phyloP scores from a whole-genome alignment of 2,113 vertebrate genomes.

The Muntiacus muntjak region DNA sequence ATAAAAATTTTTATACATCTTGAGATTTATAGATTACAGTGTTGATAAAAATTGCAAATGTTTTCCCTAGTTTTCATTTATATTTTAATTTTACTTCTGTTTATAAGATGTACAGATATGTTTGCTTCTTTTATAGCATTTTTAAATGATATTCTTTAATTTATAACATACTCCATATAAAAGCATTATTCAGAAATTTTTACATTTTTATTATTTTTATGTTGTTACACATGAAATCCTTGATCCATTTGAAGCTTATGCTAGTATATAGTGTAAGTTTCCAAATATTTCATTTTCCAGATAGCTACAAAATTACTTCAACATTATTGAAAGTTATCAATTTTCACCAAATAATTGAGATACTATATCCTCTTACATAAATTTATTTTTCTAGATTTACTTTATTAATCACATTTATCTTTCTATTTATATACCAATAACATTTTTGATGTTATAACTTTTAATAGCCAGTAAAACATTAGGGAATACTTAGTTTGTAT shows the following conservation, averaged over 20 bases:
- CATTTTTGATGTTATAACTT: not conserved
- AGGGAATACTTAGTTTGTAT: not conserved
- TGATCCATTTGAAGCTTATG: not conserved
- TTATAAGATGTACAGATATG: not conserved
- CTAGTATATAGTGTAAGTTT: not conserved
- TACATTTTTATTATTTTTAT: not conserved
- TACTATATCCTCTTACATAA: not conserved
- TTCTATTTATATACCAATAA: not conserved
- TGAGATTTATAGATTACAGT: not conserved
- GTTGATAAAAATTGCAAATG: not conserved
- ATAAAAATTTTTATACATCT: not conserved
- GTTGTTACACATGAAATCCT: not conserved
- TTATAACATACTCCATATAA: not conserved
- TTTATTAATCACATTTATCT: not conserved
- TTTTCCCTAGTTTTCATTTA: not conserved
- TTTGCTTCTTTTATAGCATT: not conserved
- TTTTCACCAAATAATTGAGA: not conserved
- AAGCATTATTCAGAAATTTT: not conserved
- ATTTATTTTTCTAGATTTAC: not conserved
- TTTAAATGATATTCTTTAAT: not conserved
- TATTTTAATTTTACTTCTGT: not conserved
- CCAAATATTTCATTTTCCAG: not conserved
- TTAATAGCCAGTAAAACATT: not conserved
- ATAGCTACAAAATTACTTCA: not conserved
- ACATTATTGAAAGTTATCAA: not conserved